Evolutionary conservation across 2,888 invertebrate genomes (phyloP).

Genomic region (Dryomyza anilis): DNA sequence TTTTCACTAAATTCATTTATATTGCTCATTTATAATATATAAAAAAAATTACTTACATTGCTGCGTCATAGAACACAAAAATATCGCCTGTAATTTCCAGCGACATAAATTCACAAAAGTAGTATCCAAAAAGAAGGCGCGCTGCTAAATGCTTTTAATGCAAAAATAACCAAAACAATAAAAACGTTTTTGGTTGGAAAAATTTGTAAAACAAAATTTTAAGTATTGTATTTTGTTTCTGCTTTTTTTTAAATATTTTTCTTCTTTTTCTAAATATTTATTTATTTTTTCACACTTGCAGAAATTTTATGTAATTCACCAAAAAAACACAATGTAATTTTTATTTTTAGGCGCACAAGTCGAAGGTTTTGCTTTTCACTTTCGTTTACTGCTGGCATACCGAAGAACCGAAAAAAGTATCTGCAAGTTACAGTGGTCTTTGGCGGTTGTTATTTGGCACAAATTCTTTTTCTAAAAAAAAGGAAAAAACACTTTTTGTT

Average conservation of each 20-base stretch:
- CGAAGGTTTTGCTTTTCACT: conserved; percentile 12
- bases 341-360: conserved; percentile 8
- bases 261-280: conserved; percentile 20
- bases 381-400: neutral
- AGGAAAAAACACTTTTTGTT: neutral
- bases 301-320: neutral
- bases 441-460: neutral
- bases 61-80: too few relatives aligned
- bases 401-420: conserved; percentile 11
- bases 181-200: too few relatives aligned
- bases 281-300: conserved; percentile 25
- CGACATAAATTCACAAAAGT: too few relatives aligned
- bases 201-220: neutral
- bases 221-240: neutral
- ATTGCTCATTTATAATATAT: too few relatives aligned
- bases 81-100: too few relatives aligned
- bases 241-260: neutral
- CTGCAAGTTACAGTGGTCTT: neutral
- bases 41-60: too few relatives aligned
- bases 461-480: neutral
- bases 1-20: too few relatives aligned
- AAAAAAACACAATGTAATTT: neutral
- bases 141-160: too few relatives aligned
- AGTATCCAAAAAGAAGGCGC: too few relatives aligned
- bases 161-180: too few relatives aligned